phyloP scores from a whole-genome alignment of 2,113 vertebrate genomes.

The Mus spicilegus region DNA sequence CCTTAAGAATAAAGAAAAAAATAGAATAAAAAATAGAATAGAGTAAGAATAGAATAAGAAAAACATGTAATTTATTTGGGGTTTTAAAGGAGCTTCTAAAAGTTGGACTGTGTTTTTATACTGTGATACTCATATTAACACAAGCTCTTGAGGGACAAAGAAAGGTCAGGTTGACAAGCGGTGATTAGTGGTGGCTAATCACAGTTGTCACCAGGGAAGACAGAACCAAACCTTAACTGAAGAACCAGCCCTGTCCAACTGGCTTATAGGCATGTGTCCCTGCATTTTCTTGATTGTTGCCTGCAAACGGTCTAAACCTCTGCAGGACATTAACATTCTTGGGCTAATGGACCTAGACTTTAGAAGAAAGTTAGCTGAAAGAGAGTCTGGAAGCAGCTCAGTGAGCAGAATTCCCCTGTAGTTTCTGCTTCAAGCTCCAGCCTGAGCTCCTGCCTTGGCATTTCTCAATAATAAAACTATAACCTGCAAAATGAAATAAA shows the following conservation, averaged over 20 bases:
- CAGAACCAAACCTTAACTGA: neutral
- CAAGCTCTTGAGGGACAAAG: neutral
- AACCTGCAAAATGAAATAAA: neutral
- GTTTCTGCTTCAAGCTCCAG: neutral
- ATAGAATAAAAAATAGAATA: no score
- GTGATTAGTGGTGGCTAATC: neutral
- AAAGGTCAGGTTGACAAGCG: neutral
- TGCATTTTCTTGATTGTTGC: neutral
- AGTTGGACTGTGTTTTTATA: neutral
- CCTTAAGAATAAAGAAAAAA: neutral
- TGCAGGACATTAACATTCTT: neutral
- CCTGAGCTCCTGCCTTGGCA: neutral
- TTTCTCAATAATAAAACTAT: neutral
- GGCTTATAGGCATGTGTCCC: neutral
- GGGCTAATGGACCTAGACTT: neutral
- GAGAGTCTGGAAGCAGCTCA: neutral
- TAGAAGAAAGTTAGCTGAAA: neutral
- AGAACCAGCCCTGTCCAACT: neutral
- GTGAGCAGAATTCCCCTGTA: neutral
- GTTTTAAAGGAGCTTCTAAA: neutral
- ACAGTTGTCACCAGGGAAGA: neutral
- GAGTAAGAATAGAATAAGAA: no score
- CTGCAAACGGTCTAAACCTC: neutral
- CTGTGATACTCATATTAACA: neutral
- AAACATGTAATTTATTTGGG: neutral